Base-by-base conservation (phyloP, 2,113 vertebrate species). In the Megalops atlanticus region DNA sequence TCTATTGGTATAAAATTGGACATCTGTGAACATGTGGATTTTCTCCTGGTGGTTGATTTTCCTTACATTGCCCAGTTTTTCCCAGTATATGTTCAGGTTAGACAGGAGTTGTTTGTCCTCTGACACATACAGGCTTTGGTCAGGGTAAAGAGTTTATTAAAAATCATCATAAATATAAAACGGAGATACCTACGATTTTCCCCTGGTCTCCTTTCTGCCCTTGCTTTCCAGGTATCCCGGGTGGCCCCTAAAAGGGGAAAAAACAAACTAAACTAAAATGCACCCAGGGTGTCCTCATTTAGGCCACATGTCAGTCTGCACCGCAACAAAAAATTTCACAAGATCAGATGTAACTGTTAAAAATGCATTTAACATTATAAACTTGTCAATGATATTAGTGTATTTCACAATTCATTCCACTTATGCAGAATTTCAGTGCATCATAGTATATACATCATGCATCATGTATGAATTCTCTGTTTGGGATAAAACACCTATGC, bases 191-290 rank as follows among this genome's bases (percentile, higher is more conserved):
- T 91, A 94, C 93, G 18, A 82, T 88, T 76, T 85, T 84, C 77
- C 94, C 94, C 52, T 45, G 41, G 74, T 83, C 82, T 88, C 94
- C 94, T 86, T 90, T 93, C 58, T 33, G 84, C 49, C 93, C 93
- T 79, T 91, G 91, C 45, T 89, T 92, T 43, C 94, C 94, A 82
- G 83, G 74, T 79, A 90, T 86, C 82, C 94, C 93, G 64, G 91
- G 87, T 18, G 78, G 85, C 1, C 93, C 94, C 93, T 94, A 72
- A 3, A 88, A 38, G 31, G 77, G 1, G 85, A 14, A 85, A 14
- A 85, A 78, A 82, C 58, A 74, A n/a, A 52, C 24, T 27, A 39
- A 12, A 3, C 10, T 41, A 31, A 58, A 18, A 45, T 81, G 6
- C 0, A 21, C 45, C 11, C n/a, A 0, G 16, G 77, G 31, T 41